Conservation (phyloP, 2,888 invertebrate species). For the Ophioninae sp. region DNA sequence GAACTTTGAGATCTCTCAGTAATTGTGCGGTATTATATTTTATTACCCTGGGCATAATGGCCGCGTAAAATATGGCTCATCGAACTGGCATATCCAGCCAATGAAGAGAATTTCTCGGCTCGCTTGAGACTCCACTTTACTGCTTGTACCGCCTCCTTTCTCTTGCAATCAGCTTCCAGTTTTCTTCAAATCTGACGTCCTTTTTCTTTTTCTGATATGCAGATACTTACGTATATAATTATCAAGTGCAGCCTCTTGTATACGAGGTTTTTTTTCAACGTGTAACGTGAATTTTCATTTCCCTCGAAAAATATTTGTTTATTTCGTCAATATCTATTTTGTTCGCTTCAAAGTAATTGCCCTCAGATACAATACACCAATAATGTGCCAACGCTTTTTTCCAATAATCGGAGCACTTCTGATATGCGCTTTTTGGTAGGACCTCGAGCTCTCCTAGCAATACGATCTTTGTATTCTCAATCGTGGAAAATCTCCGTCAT, state of each 20-base stretch:
- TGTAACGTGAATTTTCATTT: no score
- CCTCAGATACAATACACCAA: no score
- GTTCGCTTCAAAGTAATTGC: no score
- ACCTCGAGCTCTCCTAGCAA: no score
- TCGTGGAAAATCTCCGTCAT: no score
- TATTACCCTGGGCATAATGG: conserved; percentile 76
- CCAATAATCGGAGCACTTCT: no score
- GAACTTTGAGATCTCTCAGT: conserved; percentile 77
- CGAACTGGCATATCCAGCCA: conserved; percentile 70
- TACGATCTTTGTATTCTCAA: no score
- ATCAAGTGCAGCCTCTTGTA: not conserved
- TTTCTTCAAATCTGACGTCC: conserved; percentile 5
- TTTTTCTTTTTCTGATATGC: not conserved
- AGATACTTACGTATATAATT: not conserved
- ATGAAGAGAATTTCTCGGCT: conserved; percentile 69
- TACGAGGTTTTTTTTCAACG: no score
- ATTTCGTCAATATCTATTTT: no score
- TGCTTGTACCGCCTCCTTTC: conserved; percentile 35
- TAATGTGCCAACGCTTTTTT: no score
- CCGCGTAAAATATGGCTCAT: conserved; percentile 77
- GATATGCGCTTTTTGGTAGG: no score
- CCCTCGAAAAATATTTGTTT: no score
- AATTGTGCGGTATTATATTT: conserved; percentile 79
- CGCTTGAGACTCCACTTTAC: conserved; percentile 22
- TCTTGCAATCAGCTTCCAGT: conserved; percentile 25